Percentiles rank a stretch among this genome's conserved stretches.
phyloP scores from a whole-genome alignment of 2,113 vertebrate genomes.

The Ciconia stormi region DNA sequence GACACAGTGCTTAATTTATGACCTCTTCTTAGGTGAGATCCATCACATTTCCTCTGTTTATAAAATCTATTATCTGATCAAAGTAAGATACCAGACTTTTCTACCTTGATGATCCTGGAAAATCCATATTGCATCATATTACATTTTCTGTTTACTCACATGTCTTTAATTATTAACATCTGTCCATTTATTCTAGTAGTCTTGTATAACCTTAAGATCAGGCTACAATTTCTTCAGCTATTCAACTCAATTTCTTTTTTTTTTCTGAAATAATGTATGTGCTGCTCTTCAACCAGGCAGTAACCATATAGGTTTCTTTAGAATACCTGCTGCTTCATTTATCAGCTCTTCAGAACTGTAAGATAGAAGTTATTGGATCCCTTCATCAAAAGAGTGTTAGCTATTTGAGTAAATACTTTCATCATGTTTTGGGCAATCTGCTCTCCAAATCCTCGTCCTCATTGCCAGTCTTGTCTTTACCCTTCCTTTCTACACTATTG shows the following conservation, averaged over 20 bases:
- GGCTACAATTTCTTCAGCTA: neutral
- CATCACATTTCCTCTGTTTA: neutral
- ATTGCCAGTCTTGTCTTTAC: neutral
- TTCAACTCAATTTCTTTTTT: neutral
- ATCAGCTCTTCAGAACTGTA: neutral
- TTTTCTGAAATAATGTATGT: neutral
- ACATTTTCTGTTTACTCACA: neutral
- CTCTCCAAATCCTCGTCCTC: neutral
- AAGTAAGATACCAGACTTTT: neutral
- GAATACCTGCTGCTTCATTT: neutral
- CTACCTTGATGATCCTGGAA: neutral
- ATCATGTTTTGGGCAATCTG: neutral
- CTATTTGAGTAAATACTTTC: neutral
- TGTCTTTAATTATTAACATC: neutral
- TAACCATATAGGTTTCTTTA: neutral
- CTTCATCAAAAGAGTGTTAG: neutral
- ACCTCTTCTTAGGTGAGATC: neutral
- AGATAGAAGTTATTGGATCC: neutral
- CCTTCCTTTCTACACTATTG: rapidly evolving
- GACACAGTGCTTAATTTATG: neutral
- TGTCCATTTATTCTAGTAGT: neutral
- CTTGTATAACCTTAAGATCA: neutral
- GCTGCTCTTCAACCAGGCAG: neutral
- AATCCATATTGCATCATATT: neutral
- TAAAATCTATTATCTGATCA: neutral